Conservation (phyloP, 2,888 invertebrate species). For the Aplocera efformata region DNA sequence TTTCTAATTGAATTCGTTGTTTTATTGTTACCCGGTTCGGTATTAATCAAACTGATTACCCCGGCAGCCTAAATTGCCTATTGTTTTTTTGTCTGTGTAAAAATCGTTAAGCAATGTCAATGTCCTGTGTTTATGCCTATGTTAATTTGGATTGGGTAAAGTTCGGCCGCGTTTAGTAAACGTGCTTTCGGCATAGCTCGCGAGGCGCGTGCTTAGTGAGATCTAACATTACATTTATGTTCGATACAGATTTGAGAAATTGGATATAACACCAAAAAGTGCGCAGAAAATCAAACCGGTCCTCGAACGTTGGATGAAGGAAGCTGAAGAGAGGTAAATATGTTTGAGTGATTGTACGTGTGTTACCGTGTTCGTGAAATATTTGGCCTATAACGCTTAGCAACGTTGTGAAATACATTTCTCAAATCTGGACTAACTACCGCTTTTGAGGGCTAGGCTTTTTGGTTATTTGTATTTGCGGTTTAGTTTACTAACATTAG, state of each 20-base stretch:
- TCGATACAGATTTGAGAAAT: constrained; percentile 96
- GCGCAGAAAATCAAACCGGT: constrained; percentile 99
- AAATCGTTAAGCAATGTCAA: constrained; percentile 81
- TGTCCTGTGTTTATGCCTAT: constrained; percentile 83
- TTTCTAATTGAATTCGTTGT: constrained; percentile 76
- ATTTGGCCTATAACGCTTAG: constrained; percentile 78
- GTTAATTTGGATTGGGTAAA: constrained; percentile 60
- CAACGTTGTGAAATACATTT: constrained; percentile 70
- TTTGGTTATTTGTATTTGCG: constrained; percentile 46
- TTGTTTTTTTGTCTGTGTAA: constrained; percentile 70
- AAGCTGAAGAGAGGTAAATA: constrained; percentile 96
- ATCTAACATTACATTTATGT: constrained; percentile 77
- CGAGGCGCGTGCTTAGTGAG: constrained; percentile 61
- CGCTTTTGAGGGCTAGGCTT: constrained; percentile 66
- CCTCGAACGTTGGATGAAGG: constrained; percentile 99
- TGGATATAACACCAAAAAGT: constrained; percentile 99
- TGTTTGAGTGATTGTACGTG: constrained; percentile 75
- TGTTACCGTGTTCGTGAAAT: constrained; percentile 70
- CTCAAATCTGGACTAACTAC: constrained; percentile 80
- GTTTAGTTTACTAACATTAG: constrained; percentile 35
- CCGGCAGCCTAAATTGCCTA: constrained; percentile 75
- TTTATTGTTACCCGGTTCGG: constrained; percentile 75
- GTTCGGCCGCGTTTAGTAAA: constrained; percentile 34
- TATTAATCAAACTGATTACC: constrained; percentile 79
- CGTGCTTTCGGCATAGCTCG: constrained; percentile 40